These are phyloP conservation scores for Xerus rutilus DNA, from an alignment of 2,797 vertebrate genomes.

Conservation along the genomic window DNA sequence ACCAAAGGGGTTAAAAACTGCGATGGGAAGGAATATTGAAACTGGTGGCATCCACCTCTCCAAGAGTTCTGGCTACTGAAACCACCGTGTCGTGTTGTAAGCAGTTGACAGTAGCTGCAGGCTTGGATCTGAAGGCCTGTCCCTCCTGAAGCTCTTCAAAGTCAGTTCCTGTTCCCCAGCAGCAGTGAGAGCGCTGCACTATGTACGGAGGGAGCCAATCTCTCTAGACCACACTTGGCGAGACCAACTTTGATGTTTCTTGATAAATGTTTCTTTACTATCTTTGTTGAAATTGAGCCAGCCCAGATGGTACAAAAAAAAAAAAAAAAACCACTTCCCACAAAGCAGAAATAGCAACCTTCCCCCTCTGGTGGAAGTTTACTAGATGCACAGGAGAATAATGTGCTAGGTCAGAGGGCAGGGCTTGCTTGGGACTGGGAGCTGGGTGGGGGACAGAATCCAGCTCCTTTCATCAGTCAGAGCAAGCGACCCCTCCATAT, in stretches of 20 bases:
- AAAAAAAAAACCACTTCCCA: constrained; percentile 31
- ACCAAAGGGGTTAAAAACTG: not conserved
- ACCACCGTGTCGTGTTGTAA: not conserved
- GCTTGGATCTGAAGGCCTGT: constrained; percentile 42
- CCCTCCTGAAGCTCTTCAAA: constrained; percentile 30
- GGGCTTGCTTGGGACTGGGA: not conserved
- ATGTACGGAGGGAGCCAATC: constrained; percentile 10
- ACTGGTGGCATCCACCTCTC: not conserved
- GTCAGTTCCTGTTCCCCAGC: constrained; percentile 19
- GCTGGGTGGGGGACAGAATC: not conserved
- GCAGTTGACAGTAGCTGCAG: not conserved
- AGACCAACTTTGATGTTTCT: constrained; percentile 71
- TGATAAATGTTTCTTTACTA: constrained; percentile 80
- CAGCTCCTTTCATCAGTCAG: not conserved
- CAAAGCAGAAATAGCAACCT: constrained; percentile 60
- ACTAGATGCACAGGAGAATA: not conserved
- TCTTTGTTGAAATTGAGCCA: constrained; percentile 77
- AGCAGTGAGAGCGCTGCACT: constrained; percentile 4
- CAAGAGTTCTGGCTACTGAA: not conserved
- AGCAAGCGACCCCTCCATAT: not conserved
- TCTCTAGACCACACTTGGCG: constrained; percentile 70
- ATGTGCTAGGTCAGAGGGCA: not conserved
- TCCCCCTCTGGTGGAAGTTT: constrained; percentile 38
- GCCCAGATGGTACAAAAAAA: constrained; percentile 71
- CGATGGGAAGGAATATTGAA: not conserved